A percentile compares a stretch with the other conserved stretches of the same genome.
These are phyloP conservation scores for Bubo scandiacus DNA, from an alignment of 2,113 vertebrate species.

Conservation along the genomic window DNA sequence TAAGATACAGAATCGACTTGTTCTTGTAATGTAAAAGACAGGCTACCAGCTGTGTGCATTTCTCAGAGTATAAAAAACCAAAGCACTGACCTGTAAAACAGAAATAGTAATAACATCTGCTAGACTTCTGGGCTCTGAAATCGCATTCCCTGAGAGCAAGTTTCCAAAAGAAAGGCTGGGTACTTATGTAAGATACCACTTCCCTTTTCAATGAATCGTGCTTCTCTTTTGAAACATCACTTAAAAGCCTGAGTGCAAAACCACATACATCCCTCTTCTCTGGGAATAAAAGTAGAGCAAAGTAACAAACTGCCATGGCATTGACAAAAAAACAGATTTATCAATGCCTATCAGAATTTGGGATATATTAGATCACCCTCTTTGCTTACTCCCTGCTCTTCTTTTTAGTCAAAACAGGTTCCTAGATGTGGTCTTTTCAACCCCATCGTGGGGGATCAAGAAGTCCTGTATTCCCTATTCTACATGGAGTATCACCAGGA, in stretches of 20 bases:
- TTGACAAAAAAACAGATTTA: neutral
- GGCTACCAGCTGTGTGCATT: conserved; percentile 15
- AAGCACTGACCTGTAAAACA: conserved; percentile 47
- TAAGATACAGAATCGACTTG: neutral
- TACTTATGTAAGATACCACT: conserved; percentile 5
- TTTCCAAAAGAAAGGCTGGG: conserved; percentile 13
- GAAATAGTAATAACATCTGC: conserved; percentile 46
- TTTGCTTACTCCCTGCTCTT: neutral
- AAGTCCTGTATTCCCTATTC: neutral
- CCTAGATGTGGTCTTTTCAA: neutral
- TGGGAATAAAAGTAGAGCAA: neutral
- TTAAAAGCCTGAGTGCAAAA: conserved; percentile 4
- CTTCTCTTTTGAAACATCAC: neutral
- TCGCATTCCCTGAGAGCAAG: conserved; percentile 18
- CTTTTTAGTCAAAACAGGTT: neutral
- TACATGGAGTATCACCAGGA: neutral
- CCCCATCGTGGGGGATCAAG: neutral
- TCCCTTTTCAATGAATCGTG: neutral
- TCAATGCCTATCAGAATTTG: neutral
- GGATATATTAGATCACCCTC: neutral
- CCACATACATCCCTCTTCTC: neutral
- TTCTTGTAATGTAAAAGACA: neutral
- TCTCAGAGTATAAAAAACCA: neutral
- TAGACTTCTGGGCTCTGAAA: conserved; percentile 40
- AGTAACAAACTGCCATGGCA: neutral